A percentile compares a stretch with the other conserved stretches of the same genome.
These are phyloP conservation scores for Limonius californicus DNA, from an alignment of 1,140 invertebrate genomes.

Conservation along the genomic window DNA sequence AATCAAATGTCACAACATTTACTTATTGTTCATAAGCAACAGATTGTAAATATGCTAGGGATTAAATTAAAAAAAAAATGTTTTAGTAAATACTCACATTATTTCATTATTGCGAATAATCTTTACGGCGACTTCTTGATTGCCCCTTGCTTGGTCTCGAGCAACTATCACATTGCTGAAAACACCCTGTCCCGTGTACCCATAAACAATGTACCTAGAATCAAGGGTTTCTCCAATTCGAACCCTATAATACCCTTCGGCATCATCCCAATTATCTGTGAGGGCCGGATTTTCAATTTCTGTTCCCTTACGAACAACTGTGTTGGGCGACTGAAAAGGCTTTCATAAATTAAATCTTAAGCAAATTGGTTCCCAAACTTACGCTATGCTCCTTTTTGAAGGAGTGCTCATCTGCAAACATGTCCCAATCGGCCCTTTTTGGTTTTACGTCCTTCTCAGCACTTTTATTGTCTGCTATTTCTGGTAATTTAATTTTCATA, in stretches of 20 bases:
- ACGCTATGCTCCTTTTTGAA: slow-evolving; percentile 81
- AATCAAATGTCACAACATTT: too few species aligned
- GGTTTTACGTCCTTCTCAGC: slow-evolving; percentile 34
- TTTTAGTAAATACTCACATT: slow-evolving; percentile 82
- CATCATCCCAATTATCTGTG: slow-evolving; percentile 99
- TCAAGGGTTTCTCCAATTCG: slow-evolving; percentile 94
- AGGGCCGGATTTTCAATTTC: slow-evolving; percentile 83
- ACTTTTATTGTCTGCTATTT: slow-evolving; percentile 22
- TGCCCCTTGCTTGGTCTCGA: slow-evolving; percentile 79
- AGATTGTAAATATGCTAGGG: too few species aligned
- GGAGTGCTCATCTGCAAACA: slow-evolving; percentile 88
- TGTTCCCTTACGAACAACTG: slow-evolving; percentile 62
- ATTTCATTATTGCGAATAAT: slow-evolving; percentile 99
- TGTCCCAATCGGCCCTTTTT: slow-evolving; percentile 70
- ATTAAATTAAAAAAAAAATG: background rate
- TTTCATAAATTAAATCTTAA: background rate
- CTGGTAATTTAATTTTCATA: slow-evolving; percentile 38
- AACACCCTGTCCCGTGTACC: slow-evolving; percentile 98
- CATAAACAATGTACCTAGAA: slow-evolving; percentile 90
- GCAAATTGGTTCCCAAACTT: slow-evolving; percentile 52
- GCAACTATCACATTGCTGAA: slow-evolving; percentile 98
- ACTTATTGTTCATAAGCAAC: too few species aligned
- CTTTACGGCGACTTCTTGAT: slow-evolving; percentile 95
- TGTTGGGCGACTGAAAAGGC: slow-evolving; percentile 62
- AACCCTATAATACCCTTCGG: slow-evolving; percentile 95